Evolutionary conservation across 2,797 vertebrate genomes (phyloP).

Genomic region (Calcarius lapponicus): DNA sequence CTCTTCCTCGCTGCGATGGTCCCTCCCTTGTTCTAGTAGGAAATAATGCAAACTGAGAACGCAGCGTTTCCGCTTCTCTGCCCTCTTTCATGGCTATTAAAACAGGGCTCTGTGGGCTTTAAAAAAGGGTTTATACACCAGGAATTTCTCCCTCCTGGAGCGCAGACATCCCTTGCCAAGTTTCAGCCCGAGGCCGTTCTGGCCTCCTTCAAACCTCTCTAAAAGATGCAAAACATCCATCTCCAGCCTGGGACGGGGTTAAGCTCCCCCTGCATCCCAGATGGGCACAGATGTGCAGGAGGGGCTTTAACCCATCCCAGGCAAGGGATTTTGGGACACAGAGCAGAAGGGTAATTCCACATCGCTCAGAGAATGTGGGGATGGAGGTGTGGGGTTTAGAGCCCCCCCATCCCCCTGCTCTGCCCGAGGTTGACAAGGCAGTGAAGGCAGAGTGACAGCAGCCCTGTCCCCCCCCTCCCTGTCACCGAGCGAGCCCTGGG

Average conservation of each 20-base stretch:
- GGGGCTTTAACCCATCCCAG: not conserved
- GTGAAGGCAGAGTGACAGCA: not conserved
- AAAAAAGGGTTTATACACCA: not conserved
- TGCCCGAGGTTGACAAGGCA: not conserved
- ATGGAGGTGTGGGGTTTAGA: not conserved
- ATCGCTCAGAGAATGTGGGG: fast-evolving
- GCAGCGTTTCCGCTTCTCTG: not conserved
- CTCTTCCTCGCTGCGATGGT: not conserved
- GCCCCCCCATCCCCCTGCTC: not conserved
- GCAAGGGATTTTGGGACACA: not conserved
- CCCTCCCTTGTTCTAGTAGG: not conserved
- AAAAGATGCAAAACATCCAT: not conserved
- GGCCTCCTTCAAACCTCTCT: not conserved
- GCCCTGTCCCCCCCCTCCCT: not conserved
- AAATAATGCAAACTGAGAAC: not conserved
- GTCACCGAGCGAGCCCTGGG: not conserved
- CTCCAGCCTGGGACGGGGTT: fast-evolving
- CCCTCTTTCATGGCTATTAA: not conserved
- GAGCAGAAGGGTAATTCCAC: too few species aligned
- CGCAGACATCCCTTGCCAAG: not conserved
- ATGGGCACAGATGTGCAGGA: not conserved
- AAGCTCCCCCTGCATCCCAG: not conserved
- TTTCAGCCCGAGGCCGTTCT: not conserved
- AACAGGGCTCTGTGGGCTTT: not conserved
- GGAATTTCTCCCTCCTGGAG: slow-evolving; percentile 1